phyloP scores from a whole-genome alignment of 1,140 invertebrate genomes.

The Diuraphis noxia region DNA sequence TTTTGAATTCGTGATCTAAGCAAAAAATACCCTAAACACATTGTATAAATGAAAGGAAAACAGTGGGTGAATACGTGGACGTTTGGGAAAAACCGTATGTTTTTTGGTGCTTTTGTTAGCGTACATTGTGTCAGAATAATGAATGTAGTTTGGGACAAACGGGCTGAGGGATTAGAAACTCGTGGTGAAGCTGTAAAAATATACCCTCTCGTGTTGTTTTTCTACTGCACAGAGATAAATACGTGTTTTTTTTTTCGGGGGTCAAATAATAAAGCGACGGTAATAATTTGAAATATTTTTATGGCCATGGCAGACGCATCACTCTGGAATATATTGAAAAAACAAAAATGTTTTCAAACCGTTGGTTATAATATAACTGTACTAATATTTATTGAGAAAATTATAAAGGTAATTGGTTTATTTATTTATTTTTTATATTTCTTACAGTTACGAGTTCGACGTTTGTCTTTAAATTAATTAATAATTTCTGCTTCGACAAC shows the following conservation, averaged over 20 bases:
- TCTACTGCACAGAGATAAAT: constrained; percentile 32
- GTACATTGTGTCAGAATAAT: constrained; percentile 51
- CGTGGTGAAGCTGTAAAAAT: constrained; percentile 40
- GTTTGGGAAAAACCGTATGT: constrained; percentile 45
- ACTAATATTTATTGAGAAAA: not conserved
- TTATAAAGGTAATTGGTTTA: not conserved
- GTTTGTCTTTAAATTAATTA: no score
- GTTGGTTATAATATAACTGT: not conserved
- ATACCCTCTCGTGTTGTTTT: constrained; percentile 47
- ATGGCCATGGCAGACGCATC: not conserved
- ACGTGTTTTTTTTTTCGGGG: constrained; percentile 16
- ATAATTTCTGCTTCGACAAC: no score
- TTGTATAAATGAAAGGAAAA: constrained; percentile 51
- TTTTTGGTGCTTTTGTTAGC: constrained; percentile 51
- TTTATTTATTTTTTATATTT: not conserved
- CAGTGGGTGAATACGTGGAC: constrained; percentile 8
- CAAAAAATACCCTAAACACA: constrained; percentile 37
- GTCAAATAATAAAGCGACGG: constrained; percentile 42
- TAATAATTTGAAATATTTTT: constrained; percentile 33
- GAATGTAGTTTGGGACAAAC: constrained; percentile 50
- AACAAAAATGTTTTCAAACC: not conserved
- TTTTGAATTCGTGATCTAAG: constrained; percentile 36
- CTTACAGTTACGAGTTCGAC: not conserved
- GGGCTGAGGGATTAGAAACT: constrained; percentile 47
- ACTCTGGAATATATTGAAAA: constrained; percentile 11